Base-by-base conservation (phyloP, 2,888 invertebrate genomes). In the Coelogynopora nodosa region DNA sequence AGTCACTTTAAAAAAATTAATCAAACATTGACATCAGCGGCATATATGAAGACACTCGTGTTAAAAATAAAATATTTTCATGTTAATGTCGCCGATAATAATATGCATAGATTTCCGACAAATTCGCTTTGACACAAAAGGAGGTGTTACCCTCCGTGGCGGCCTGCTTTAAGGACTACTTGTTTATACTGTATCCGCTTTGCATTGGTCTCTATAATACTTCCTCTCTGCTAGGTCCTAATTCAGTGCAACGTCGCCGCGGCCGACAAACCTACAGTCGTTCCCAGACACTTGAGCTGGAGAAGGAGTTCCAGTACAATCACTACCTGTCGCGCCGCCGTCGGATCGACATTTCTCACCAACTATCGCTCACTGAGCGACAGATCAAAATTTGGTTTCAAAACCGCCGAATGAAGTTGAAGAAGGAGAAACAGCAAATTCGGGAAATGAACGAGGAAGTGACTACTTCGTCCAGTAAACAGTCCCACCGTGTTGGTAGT, bases 341-440 rank as follows among this genome's bases (percentile, higher is more conserved):
- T 93, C 94, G 97, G 92, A 97, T 97, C 93, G 97, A 97, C 93
- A 97, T 97, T 91, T 97, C 97, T 90, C 97, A 97, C 93, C 95
- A 96, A 90, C 94, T 98, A 89, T 96, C 97, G 93, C 94, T 98
- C 91, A 97, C 97, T 89, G 97, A 97, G 93, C 94, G 97, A 91
- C 97, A 97, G 94, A 97, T 92, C 83, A 91, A 91, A 89, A 91
- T 91, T 80, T 91, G 91, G 91, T 92, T 97, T 94, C 97, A 97
- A 93, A 97, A 97, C 93, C 94, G 97, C 89, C 94, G 97, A 92
- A 97, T 97, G 97, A 97, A 97, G 93, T 97, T 96, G 96, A 97
- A 97, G 94, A 97, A 97, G 93, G 97, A 97, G 93, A 97, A 97
- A 93, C 97, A 97, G 94, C 89, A 87, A 82, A 87, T 87, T 23